Base-by-base conservation (phyloP, 64 coral and sea anemone genomes). In the Actinia tenebrosa region DNA sequence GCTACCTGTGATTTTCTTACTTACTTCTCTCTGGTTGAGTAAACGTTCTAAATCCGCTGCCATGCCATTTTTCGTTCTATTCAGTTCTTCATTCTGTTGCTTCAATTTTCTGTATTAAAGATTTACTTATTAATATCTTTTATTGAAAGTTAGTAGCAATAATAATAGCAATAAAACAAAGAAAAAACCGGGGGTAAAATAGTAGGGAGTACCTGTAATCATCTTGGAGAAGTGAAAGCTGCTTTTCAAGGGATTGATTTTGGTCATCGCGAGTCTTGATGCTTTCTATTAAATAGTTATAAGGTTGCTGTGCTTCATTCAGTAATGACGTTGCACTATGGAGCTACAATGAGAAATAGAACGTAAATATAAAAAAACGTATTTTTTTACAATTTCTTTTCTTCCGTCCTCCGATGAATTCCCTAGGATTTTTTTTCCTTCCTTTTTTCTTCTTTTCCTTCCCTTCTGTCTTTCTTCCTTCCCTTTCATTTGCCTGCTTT, bases 281-380 rank as follows among this genome's bases (percentile, higher is more conserved):
- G 66, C 97, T 99, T 59, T 99, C 97, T 63, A 99, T 99, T 77
- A 99, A 64, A 58, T 95, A 99, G 72, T 99, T 99, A 86, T 99
- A 99, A 20, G 97, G 97, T 80, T 99, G 97, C 42, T 99, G 93
- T 7, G 93, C 97, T 84, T 99, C 97, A 62, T 99, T 99, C n/a
- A 99, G 84, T 47, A 99, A 54, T 23, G 90, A 89, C 45, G 97
- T 99, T 16, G 93, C 90, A 61, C 89, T 86, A 60, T 90, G 84
- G 16, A 99, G 91, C 97, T 99, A 26, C 0, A 86, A 71, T 64
- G 30, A 75, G 50, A 64, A 71, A 75, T 72, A 84, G 55, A 26
- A 64, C 22, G 5, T 13, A 58, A 58, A 58, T 16, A 58, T 2
- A 58, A 0, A 10, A 5, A 50, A 8, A 50, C 47, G 2, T 5